phyloP scores from a whole-genome alignment of 2,797 vertebrate genomes.

The Sebastes wilsoni region DNA sequence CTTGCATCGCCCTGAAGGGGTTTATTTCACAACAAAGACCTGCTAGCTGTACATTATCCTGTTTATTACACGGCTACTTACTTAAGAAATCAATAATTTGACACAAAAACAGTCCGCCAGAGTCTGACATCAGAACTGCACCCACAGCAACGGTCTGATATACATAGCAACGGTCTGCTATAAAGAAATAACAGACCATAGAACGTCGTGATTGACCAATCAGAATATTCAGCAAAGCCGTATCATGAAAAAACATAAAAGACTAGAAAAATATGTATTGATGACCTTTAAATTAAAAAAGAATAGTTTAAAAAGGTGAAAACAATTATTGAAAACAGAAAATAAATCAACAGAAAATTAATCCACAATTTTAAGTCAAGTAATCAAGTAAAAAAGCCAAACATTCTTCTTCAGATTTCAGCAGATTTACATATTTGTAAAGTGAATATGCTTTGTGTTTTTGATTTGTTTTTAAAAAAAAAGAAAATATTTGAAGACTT shows the following conservation, averaged over 20 bases:
- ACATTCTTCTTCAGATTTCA: background rate
- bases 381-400: background rate
- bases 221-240: background rate
- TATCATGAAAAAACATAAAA: background rate
- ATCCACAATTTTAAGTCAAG: background rate
- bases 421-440: background rate
- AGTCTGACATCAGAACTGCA: too few species aligned
- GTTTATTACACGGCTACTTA: too few species aligned
- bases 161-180: too few species aligned
- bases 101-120: too few species aligned
- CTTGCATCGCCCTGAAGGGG: too few species aligned
- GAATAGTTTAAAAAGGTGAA: background rate
- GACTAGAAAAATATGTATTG: background rate
- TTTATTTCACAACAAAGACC: too few species aligned
- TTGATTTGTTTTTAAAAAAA: too few species aligned
- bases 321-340: background rate
- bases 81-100: too few species aligned
- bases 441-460: background rate
- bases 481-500: background rate
- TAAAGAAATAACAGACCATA: too few species aligned
- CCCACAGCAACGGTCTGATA: too few species aligned
- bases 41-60: too few species aligned
- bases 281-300: background rate
- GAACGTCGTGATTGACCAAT: background rate
- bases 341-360: background rate